Conservation (phyloP, 2,888 invertebrate species). For the Incurvaria masculella region DNA sequence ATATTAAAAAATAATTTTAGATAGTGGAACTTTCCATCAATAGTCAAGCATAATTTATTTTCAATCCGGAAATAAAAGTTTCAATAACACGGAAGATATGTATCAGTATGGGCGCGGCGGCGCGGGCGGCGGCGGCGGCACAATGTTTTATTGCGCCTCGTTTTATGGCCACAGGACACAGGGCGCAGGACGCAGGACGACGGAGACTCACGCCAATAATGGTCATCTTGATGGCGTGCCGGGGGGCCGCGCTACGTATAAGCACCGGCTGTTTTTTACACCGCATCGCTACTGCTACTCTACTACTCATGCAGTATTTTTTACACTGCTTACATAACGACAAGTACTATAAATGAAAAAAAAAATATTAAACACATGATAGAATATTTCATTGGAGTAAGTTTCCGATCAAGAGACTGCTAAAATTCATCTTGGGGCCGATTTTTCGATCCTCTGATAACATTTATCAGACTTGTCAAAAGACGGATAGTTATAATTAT, state of each 20-base stretch:
- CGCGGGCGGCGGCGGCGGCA: constrained; percentile 11
- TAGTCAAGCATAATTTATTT: background rate
- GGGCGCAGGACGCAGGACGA: constrained; percentile 12
- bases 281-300: constrained; percentile 16
- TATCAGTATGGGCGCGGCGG: constrained; percentile 19
- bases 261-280: constrained; percentile 67
- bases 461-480: too few relatives aligned
- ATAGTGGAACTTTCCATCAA: too few relatives aligned
- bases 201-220: constrained; percentile 30
- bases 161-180: constrained; percentile 32
- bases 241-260: constrained; percentile 26
- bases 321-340: too few relatives aligned
- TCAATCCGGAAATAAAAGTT: constrained; percentile 25
- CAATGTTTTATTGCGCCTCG: constrained; percentile 38
- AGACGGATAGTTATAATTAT: too few relatives aligned
- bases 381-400: too few relatives aligned
- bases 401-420: too few relatives aligned
- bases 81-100: constrained; percentile 34
- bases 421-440: too few relatives aligned
- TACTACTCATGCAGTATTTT: too few relatives aligned
- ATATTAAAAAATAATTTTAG: too few relatives aligned
- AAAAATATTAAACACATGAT: too few relatives aligned
- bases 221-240: constrained; percentile 43
- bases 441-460: too few relatives aligned
- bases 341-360: too few relatives aligned